Percentiles rank a stretch among this genome's conserved stretches.
Conservation (phyloP, 2,888 invertebrate species). For the Cantharis lateralis region DNA sequence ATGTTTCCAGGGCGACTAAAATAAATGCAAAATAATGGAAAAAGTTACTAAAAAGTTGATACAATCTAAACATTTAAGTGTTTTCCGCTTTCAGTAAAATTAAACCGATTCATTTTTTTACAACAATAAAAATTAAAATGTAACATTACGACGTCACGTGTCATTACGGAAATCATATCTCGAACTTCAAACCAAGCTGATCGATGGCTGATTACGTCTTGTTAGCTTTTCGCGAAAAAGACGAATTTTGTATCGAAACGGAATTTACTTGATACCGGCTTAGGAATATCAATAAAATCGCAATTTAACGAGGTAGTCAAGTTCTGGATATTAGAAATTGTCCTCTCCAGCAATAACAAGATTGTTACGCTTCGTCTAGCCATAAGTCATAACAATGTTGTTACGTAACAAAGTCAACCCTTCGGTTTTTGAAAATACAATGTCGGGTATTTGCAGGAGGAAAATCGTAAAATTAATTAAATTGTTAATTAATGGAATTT, state of each 20-base stretch:
- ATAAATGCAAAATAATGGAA: conserved; percentile 5
- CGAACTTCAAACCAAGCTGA: background rate
- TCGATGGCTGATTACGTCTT: background rate
- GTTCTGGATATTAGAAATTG: too few relatives aligned
- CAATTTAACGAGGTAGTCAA: background rate
- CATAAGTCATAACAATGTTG: too few relatives aligned
- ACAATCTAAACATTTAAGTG: background rate
- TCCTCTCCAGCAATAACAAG: too few relatives aligned
- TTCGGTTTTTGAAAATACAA: too few relatives aligned
- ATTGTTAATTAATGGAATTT: background rate
- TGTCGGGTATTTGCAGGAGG: background rate
- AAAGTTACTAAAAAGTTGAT: conserved; percentile 5
- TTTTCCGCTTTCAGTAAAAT: background rate
- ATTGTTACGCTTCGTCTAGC: too few relatives aligned
- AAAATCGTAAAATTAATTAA: background rate
- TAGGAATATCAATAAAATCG: background rate
- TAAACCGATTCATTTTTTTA: background rate
- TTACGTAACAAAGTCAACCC: too few relatives aligned
- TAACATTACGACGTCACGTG: background rate
- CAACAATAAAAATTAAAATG: background rate
- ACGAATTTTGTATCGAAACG: background rate
- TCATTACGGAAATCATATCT: background rate
- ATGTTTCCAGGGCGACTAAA: background rate
- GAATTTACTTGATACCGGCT: background rate
- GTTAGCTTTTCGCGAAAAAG: background rate